Evolutionary conservation across 2,888 invertebrate genomes (phyloP).

Genomic region (Blastobasis lacticolella): DNA sequence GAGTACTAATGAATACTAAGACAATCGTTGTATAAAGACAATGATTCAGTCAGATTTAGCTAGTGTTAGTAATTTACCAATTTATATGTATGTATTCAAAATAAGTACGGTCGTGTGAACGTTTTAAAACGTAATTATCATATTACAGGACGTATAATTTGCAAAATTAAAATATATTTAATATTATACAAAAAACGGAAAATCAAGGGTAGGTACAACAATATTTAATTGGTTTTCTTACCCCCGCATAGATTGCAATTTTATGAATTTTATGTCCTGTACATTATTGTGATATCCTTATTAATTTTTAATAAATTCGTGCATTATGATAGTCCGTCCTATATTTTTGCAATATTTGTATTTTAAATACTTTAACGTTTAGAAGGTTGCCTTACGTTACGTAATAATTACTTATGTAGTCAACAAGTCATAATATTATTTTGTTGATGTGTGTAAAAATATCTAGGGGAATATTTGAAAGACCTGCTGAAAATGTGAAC

Average conservation of each 20-base stretch:
- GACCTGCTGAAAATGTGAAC: neutral
- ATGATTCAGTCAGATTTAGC: slow-evolving; percentile 51
- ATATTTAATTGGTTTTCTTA: slow-evolving; percentile 14
- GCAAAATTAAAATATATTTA: too few relatives aligned
- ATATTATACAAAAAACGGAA: too few relatives aligned
- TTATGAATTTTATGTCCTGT: neutral
- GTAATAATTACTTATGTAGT: slow-evolving; percentile 27
- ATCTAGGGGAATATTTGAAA: neutral
- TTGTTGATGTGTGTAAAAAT: neutral
- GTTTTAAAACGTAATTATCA: too few relatives aligned
- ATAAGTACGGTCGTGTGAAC: neutral
- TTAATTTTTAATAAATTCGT: slow-evolving; percentile 22
- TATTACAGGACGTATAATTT: too few relatives aligned
- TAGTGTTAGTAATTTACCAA: slow-evolving; percentile 43
- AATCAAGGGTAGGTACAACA: slow-evolving; percentile 4
- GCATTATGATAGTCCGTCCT: slow-evolving; percentile 37
- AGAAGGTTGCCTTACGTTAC: slow-evolving; percentile 67
- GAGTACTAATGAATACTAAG: neutral
- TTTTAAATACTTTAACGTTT: slow-evolving; percentile 25
- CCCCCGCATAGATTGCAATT: neutral
- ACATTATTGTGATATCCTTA: slow-evolving; percentile 39
- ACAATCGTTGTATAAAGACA: slow-evolving; percentile 37
- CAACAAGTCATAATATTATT: neutral
- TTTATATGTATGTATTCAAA: slow-evolving; percentile 14
- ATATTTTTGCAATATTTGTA: slow-evolving; percentile 14